Evolutionary conservation across 2,797 vertebrate species (phyloP), one percentile per base, ranked within the genome.

Genomic region (Lates japonicus): DNA sequence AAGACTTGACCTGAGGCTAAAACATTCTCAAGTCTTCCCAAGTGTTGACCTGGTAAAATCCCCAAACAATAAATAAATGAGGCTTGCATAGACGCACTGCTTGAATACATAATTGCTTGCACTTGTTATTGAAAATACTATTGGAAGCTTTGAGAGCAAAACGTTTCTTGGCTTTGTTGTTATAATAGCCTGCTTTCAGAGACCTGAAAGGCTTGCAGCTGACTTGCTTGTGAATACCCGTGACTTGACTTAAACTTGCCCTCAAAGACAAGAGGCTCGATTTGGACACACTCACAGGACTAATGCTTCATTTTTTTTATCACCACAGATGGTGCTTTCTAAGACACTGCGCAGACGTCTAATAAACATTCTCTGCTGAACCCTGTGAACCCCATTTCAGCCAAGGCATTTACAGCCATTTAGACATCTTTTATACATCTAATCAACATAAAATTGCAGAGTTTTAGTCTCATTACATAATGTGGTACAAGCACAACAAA

Each of bases 391-490:
- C 54, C 51, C 44, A 48, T 68, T 70, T 67, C 17, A 80, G 61
- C 68, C 33, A 0, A 61, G 12, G 12, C 65, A 51, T 82, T 84
- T 55, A 44, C n/a, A 65, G 76, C 54, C 75, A 51, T 74, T 89
- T 69, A 74, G 41, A 63, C 61, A 3, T 71, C 35, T 74, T 78
- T 91, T 70, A 61, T 61, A 74, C 48, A 41, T 76, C 51, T 41
- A 84, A 86, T 88, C 69, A 86, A 69, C 80, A 80, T 80, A 7
- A 86, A 83, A 83, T 73, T 70, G 63, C 5, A 31, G 58, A 14
- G 49, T 76, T 85, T 87, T 54, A 81, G 62, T 46, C 66, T 76
- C 74, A 70, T 90, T 80, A 82, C 76, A 71, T 70, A 58, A 82
- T 16, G 44, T 6, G 61, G 42, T 54, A 39, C 25, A 51, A 70